A percentile compares a stretch with the other conserved stretches of the same genome.
Evolutionary conservation across 2,888 invertebrate genomes (phyloP).

Genomic region (Drosophila eohydei): DNA sequence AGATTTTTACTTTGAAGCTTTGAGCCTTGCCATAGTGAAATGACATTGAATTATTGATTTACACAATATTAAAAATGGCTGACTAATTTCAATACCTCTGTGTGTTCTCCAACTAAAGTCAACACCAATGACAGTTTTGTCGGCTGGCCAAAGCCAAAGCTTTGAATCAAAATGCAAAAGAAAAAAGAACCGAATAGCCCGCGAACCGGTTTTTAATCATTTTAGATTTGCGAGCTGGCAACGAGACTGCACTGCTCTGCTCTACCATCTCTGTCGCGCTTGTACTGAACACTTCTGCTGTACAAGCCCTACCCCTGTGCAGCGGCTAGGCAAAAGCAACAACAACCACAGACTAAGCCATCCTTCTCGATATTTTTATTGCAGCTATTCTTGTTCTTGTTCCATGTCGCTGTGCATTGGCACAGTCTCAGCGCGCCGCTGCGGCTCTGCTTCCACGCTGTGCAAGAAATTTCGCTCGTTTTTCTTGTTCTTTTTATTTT

Average conservation of each 20-base stretch:
- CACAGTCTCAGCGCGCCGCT: constrained; percentile 44
- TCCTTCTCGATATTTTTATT: constrained; percentile 13
- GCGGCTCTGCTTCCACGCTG: constrained; percentile 27
- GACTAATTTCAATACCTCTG: too few species aligned
- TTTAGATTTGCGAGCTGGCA: constrained; percentile 32
- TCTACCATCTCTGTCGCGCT: constrained; percentile 2
- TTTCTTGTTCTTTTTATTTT: constrained; percentile 19
- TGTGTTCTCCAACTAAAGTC: background rate
- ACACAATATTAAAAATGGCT: background rate
- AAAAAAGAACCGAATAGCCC: constrained; percentile 53
- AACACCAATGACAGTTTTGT: constrained; percentile 21
- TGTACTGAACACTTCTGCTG: background rate
- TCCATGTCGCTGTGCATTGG: constrained; percentile 38
- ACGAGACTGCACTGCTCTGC: background rate
- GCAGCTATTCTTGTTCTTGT: constrained; percentile 21
- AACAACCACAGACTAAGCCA: constrained; percentile 47
- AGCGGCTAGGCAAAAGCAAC: background rate
- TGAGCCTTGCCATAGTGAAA: background rate
- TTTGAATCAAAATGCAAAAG: constrained; percentile 12
- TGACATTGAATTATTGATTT: background rate
- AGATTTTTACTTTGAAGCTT: background rate
- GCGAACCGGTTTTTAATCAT: constrained; percentile 48
- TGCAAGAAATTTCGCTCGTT: constrained; percentile 38
- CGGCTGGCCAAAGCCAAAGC: constrained; percentile 8
- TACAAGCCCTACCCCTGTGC: background rate